Percentiles rank a stretch among this genome's conserved stretches.
Evolutionary conservation across 2,797 vertebrate genomes (phyloP).

Genomic region (Sebastiscus albofasciatus): DNA sequence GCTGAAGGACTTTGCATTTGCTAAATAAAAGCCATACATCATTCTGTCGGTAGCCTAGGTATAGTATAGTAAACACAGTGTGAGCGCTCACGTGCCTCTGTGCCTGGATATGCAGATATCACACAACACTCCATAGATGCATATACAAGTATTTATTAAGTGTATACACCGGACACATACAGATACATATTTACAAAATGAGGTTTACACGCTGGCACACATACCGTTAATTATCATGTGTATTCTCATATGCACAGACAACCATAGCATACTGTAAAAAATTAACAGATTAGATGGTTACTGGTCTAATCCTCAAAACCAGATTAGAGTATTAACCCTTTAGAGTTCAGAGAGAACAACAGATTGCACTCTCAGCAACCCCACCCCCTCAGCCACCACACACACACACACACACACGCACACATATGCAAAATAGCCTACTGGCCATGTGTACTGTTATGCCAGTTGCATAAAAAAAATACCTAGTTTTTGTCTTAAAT

Average conservation of each 20-base stretch:
- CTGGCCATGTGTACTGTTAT: background rate
- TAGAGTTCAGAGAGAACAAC: constrained; percentile 45
- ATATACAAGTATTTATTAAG: background rate
- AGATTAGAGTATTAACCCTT: constrained; percentile 65
- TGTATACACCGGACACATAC: background rate
- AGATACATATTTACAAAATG: background rate
- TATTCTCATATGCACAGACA: background rate
- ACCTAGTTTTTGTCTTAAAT: background rate
- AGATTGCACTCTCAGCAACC: constrained; percentile 35
- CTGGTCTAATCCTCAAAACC: constrained; percentile 48
- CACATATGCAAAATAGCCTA: background rate
- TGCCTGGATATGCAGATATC: constrained; percentile 2
- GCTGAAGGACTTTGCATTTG: constrained; percentile 59
- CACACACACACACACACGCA: constrained; percentile 9
- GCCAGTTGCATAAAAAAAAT: background rate
- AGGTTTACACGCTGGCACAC: background rate
- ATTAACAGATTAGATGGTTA: constrained; percentile 41
- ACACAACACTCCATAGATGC: background rate
- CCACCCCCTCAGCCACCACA: background rate
- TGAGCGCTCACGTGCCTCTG: background rate
- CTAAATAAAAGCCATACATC: constrained; percentile 61
- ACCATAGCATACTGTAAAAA: constrained; percentile 16
- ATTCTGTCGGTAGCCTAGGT: constrained; percentile 37
- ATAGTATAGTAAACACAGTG: constrained; percentile 9
- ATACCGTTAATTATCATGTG: background rate